Base-by-base conservation (phyloP, 2,797 vertebrate genomes). In the Chaetophractus vellerosus region DNA sequence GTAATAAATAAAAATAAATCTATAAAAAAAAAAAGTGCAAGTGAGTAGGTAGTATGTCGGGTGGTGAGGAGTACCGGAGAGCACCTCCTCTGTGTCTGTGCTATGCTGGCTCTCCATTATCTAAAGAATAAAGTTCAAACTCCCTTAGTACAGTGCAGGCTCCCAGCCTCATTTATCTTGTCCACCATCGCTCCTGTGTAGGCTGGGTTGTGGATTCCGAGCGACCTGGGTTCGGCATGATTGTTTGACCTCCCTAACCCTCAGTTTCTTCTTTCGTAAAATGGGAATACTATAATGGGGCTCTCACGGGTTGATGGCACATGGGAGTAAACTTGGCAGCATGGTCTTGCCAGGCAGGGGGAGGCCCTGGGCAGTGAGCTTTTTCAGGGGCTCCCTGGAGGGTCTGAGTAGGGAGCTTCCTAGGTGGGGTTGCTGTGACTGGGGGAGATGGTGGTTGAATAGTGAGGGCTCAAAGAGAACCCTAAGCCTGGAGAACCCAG, bases 121-220 rank as follows among this genome's bases (percentile, higher is more conserved):
- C 95, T 93, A 31, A 82, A 59, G 87, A 95, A 80, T 93, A 89
- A 96, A 96, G 97, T 91, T 93, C 96, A 95, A 48, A 76, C 14
- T 94, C 94, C 57, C 57, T 28, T 61, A 87, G 88, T 71, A 48
- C 85, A 24, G 90, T 26, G n/a, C 38, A 66, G 52, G 63, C 52
- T 41, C 63, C 74, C 74, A 88, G 52, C 9, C 78, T 33, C 28
- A 9, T 26, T 75, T 45, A 36, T 83, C 14, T 14, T 52, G 69
- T 31, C 85, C 63, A 59, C 68, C 5, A 9, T 26, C 31, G 57
- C 79, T 55, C 68, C n/a, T 38, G 23, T 41, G 31, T 48, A 28
- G 38, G 55, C 76, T 68, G 50, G 28, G 72, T 83, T 78, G 81
- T 24, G 50, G 41, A 26, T 91, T 83, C 19, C 83, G 59, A 80